phyloP scores from a whole-genome alignment of 2,797 vertebrate genomes.

The Antrozous pallidus region DNA sequence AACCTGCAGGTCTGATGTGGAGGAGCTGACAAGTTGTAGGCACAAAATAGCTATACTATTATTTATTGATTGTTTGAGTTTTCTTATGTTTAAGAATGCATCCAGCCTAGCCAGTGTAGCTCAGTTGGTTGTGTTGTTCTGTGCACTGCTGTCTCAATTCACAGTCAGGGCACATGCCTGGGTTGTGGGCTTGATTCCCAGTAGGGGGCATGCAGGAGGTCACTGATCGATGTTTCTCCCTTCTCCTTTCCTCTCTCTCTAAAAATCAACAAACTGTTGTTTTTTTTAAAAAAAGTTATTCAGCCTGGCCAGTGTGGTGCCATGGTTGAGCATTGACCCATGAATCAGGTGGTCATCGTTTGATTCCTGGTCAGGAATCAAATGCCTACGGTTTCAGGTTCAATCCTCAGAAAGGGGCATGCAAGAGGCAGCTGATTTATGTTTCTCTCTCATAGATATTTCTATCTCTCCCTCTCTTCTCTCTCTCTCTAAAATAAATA shows the following conservation, averaged over 20 bases:
- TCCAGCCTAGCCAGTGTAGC: background rate
- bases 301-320: too few relatives aligned
- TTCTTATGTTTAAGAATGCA: background rate
- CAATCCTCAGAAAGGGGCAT: too few relatives aligned
- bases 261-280: background rate
- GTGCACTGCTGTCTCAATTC: background rate
- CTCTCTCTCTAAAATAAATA: too few relatives aligned
- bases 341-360: too few relatives aligned
- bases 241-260: background rate
- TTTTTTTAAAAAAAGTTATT: background rate
- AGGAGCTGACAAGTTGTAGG: background rate
- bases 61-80: background rate
- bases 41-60: background rate
- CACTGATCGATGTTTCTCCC: background rate
- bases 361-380: too few relatives aligned
- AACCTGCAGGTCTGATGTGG: background rate
- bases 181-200: background rate
- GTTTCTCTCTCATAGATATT: too few relatives aligned
- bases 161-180: background rate
- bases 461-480: too few relatives aligned
- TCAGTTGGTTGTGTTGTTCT: background rate
- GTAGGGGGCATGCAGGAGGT: background rate
- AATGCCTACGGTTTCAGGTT: too few relatives aligned
- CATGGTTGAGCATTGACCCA: too few relatives aligned
- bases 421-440: too few relatives aligned